phyloP scores from a whole-genome alignment of 2,113 vertebrate genomes.

The Amblyornis subalaris region DNA sequence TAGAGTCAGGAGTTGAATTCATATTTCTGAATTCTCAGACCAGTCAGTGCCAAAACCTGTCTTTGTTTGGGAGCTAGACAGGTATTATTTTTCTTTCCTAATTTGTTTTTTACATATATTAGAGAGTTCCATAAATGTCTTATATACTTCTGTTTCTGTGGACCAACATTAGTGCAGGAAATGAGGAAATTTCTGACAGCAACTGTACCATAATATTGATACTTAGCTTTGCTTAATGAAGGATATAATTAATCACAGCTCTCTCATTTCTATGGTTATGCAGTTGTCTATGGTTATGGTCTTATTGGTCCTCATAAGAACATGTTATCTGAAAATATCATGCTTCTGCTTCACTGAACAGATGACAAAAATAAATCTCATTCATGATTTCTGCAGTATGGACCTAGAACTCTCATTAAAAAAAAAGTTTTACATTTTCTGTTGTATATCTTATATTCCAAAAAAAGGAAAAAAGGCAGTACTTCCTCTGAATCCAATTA shows the following conservation, averaged over 20 bases:
- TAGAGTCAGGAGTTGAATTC: neutral
- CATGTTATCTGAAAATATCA: neutral
- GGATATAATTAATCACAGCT: neutral
- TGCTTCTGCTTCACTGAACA: neutral
- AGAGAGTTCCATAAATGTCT: neutral
- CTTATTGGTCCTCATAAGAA: neutral
- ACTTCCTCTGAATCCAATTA: neutral
- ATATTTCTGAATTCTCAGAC: neutral
- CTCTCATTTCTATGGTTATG: neutral
- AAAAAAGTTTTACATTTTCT: neutral
- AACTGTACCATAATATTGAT: neutral
- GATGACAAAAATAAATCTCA: neutral
- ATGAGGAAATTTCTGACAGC: neutral
- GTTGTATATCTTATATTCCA: neutral
- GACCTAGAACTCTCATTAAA: neutral
- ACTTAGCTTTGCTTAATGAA: conserved; percentile 10
- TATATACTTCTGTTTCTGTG: neutral
- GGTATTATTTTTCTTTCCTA: neutral
- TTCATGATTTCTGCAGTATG: neutral
- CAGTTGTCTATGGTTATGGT: neutral
- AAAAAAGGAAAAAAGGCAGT: neutral
- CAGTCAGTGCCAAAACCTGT: neutral
- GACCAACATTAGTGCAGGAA: neutral
- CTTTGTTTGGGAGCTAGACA: neutral
- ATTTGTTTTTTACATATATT: neutral